Conservation (phyloP, 2,797 vertebrate species). For the Neosalanx taihuensis region DNA sequence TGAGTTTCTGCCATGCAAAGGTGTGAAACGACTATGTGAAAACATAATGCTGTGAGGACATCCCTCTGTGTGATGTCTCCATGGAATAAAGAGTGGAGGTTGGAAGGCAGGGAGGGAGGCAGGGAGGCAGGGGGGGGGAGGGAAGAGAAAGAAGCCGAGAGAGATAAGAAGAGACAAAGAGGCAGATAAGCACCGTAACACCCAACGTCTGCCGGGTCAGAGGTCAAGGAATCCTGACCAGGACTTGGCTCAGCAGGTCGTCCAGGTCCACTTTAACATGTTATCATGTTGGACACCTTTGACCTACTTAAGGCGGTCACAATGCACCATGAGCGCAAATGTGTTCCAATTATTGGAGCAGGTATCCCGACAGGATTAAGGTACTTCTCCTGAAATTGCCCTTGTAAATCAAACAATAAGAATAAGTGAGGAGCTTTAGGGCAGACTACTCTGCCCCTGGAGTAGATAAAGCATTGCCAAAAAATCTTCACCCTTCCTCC, state of each 20-base stretch:
- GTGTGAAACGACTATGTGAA: conserved; percentile 22
- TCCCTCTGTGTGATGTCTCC: conserved; percentile 23
- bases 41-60: conserved; percentile 17
- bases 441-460: not conserved
- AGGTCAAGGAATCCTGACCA: not conserved
- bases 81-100: not conserved
- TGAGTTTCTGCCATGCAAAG: not conserved
- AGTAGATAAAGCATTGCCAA: not conserved
- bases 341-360: not conserved
- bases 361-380: conserved; percentile 2
- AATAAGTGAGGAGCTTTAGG: not conserved
- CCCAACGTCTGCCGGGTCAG: not conserved
- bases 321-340: conserved; percentile 1
- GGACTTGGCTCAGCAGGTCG: not conserved
- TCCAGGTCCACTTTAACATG: not conserved
- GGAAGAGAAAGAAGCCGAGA: not conserved
- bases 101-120: not conserved
- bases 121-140: not conserved
- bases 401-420: not conserved
- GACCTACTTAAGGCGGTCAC: not conserved
- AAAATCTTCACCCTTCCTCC: not conserved
- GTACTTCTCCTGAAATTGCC: not conserved
- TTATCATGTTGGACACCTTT: not conserved
- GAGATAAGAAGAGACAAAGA: not conserved
- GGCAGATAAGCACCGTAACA: not conserved